Conservation (phyloP, 2,797 vertebrate species). For the Molossus alvarezi region DNA sequence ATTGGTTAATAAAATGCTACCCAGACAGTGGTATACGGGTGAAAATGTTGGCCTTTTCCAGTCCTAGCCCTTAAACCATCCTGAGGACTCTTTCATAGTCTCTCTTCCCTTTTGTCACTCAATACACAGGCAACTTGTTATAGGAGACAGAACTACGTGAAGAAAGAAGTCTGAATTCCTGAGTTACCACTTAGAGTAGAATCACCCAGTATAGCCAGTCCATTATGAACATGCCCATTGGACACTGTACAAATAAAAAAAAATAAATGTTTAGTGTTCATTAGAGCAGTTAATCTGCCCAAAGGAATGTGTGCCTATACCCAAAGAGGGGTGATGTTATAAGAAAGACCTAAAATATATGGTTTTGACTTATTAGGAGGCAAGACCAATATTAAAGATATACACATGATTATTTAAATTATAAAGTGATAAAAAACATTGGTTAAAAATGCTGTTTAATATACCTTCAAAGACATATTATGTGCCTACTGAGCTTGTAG, state of each 20-base stretch:
- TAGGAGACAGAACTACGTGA: neutral
- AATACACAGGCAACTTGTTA: neutral
- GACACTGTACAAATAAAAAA: neutral
- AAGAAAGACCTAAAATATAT: neutral
- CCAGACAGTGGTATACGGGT: neutral
- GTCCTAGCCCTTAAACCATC: neutral
- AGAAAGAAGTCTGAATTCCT: neutral
- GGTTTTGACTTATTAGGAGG: neutral
- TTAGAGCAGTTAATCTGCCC: neutral
- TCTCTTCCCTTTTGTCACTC: neutral
- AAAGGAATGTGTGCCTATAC: neutral
- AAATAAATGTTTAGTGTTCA: neutral
- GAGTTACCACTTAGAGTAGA: neutral
- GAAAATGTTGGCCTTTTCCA: neutral
- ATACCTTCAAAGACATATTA: neutral
- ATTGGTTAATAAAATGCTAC: neutral
- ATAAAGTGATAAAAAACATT: neutral
- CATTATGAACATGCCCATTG: neutral
- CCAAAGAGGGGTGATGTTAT: neutral
- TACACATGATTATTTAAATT: neutral
- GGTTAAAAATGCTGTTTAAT: neutral
- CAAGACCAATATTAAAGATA: neutral
- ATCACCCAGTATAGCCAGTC: neutral
- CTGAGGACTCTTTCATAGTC: neutral
- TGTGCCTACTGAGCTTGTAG: neutral